Evolutionary conservation across 2,113 vertebrate species (phyloP), one percentile per base, ranked within the genome.

Genomic region (Nothocercus julius): DNA sequence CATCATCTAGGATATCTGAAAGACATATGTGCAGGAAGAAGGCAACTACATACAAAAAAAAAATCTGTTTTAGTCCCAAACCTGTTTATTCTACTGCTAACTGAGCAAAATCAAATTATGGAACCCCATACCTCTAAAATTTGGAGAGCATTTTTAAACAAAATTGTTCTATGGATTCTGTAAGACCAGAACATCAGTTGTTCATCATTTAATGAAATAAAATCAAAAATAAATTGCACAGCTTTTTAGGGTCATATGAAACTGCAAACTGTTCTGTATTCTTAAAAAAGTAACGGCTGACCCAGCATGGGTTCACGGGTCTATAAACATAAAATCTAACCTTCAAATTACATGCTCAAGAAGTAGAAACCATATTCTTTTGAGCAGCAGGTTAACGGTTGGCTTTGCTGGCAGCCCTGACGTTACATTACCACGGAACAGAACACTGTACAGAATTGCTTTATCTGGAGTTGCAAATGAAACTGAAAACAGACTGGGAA

Each of bases 201-300:
- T 67, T 68, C 44, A 53, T 89, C 16, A 67, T 82, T 85, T 80
- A 87, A 82, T 87, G 59, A 82, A 88, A 82, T 79, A 91, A 68
- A 86, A 45, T 17, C 0, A 0, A 90, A 93, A 93, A 82, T 76
- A 76, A 82, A 86, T 79, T 62, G 75, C 68, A 85, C 78, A 81
- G 53, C 73, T 83, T 95, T 92, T 94, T 77, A 92, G 56, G 62
- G 42, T 84, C 87, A 82, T 40, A 16, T 63, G 47, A 20, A 9
- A n/a, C 82, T 56, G 24, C 70, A 78, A 0, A 1, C 34, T 88
- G 1, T 75, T 74, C 68, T 81, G 30, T 38, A 47, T 82, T 44
- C 38, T 59, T 87, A 49, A 64, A 89, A 58, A 86, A 88, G 51
- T 72, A 68, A 38, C 0, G 0, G 45, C 73, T 85, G 72, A 89